phyloP scores from a whole-genome alignment of 2,888 invertebrate genomes.

The Hipparchia sbordonii region DNA sequence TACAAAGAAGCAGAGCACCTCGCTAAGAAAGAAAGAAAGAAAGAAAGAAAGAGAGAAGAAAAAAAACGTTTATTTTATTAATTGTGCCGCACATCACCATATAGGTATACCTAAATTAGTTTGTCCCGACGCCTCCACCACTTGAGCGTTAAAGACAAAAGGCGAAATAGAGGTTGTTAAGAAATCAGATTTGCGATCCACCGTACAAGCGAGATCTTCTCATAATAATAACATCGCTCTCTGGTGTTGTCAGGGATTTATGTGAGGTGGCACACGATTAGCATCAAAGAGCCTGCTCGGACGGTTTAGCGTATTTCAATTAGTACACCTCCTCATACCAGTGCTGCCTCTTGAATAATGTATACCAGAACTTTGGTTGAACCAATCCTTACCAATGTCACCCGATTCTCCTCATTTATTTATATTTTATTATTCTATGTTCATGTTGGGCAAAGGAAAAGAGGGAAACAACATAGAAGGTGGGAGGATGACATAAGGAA shows the following conservation, averaged over 20 bases:
- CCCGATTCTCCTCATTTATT: slow-evolving; percentile 48
- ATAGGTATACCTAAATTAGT: too few relatives aligned
- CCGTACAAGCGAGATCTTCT: not conserved
- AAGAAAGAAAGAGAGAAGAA: too few relatives aligned
- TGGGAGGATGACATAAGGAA: too few relatives aligned
- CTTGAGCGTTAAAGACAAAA: too few relatives aligned
- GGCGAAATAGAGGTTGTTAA: too few relatives aligned
- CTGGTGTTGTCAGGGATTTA: slow-evolving; percentile 56
- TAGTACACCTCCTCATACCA: slow-evolving; percentile 44
- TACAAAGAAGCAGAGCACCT: not conserved
- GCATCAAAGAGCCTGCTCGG: slow-evolving; percentile 59
- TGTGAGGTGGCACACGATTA: slow-evolving; percentile 61
- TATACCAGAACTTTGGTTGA: slow-evolving; percentile 62
- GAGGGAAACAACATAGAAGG: too few relatives aligned
- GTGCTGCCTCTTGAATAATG: slow-evolving; percentile 60
- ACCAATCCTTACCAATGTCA: slow-evolving; percentile 52
- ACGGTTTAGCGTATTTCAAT: slow-evolving; percentile 64
- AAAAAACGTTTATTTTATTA: too few relatives aligned
- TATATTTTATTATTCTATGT: too few relatives aligned
- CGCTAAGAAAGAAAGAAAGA: not conserved
- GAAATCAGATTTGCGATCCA: too few relatives aligned
- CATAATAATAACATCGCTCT: slow-evolving; percentile 42
- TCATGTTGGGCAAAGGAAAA: too few relatives aligned
- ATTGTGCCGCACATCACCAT: too few relatives aligned
- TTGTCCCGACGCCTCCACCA: too few relatives aligned